Evolutionary conservation across 2,113 vertebrate genomes (phyloP).

Genomic region (Odobenus rosmarus): DNA sequence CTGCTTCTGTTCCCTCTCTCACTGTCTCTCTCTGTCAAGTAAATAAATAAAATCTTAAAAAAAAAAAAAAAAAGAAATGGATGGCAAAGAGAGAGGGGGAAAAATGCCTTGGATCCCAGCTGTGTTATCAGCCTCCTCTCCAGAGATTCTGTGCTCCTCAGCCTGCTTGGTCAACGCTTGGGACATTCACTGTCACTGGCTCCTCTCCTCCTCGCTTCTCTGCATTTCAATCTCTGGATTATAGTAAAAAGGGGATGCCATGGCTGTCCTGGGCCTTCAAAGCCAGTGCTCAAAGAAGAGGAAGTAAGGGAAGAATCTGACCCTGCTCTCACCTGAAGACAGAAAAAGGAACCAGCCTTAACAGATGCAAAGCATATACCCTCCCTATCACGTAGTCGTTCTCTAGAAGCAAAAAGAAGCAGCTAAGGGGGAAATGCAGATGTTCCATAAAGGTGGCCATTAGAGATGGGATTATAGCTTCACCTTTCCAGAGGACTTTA

Average conservation of each 20-base stretch:
- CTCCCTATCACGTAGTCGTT: not conserved
- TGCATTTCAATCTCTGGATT: not conserved
- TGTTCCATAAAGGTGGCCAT: not conserved
- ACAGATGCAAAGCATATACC: not conserved
- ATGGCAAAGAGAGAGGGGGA: not conserved
- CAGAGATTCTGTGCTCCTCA: not conserved
- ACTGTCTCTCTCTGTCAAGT: no score
- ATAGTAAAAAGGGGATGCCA: not conserved
- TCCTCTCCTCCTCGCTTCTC: not conserved
- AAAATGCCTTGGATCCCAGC: not conserved
- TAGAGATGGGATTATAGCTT: not conserved
- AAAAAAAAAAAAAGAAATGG: not conserved
- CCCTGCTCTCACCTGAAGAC: not conserved
- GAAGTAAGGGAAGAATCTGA: not conserved
- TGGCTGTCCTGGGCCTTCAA: not conserved
- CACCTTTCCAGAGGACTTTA: conserved; percentile 25
- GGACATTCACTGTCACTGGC: not conserved
- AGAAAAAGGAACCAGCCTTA: not conserved
- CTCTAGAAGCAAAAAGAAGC: not conserved
- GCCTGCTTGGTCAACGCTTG: not conserved
- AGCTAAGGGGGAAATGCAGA: not conserved
- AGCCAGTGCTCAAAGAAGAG: not conserved
- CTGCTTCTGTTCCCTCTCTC: no score
- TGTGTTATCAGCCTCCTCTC: not conserved
- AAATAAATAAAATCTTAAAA: no score